These are phyloP conservation scores for Mastacembelus armatus DNA, from an alignment of 2,797 vertebrate genomes.

Conservation along the genomic window DNA sequence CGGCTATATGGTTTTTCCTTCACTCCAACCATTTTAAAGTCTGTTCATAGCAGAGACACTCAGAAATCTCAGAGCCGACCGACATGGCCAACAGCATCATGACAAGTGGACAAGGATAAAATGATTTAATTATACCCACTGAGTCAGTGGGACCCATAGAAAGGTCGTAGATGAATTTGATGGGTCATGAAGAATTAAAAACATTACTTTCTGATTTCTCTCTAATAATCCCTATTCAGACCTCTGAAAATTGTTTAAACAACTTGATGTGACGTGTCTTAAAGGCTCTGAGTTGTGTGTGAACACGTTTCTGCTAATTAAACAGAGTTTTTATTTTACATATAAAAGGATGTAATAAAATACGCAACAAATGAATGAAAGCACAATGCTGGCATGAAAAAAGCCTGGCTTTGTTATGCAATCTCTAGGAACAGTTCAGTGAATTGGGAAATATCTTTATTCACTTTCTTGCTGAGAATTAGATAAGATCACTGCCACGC, in stretches of 20 bases:
- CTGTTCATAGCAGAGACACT: slow-evolving; percentile 14
- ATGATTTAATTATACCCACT: neutral
- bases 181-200: neutral
- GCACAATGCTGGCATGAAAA: neutral
- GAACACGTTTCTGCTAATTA: slow-evolving; percentile 4
- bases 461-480: neutral
- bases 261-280: neutral
- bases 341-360: too few relatives aligned
- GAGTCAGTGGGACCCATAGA: neutral
- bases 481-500: too few relatives aligned
- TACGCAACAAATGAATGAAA: too few relatives aligned
- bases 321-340: neutral
- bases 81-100: slow-evolving; percentile 4
- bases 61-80: slow-evolving; percentile 8
- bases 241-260: neutral
- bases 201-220: neutral
- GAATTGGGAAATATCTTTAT: neutral
- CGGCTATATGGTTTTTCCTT: neutral
- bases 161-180: neutral
- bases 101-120: slow-evolving; percentile 1
- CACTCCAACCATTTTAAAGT: neutral
- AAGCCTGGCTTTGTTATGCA: too few relatives aligned
- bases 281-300: neutral
- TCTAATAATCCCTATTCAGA: neutral
- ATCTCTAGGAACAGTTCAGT: neutral